A percentile compares a stretch with the other conserved stretches of the same genome.
phyloP scores from a whole-genome alignment of 2,797 vertebrate species.

The Ceryle rudis region DNA sequence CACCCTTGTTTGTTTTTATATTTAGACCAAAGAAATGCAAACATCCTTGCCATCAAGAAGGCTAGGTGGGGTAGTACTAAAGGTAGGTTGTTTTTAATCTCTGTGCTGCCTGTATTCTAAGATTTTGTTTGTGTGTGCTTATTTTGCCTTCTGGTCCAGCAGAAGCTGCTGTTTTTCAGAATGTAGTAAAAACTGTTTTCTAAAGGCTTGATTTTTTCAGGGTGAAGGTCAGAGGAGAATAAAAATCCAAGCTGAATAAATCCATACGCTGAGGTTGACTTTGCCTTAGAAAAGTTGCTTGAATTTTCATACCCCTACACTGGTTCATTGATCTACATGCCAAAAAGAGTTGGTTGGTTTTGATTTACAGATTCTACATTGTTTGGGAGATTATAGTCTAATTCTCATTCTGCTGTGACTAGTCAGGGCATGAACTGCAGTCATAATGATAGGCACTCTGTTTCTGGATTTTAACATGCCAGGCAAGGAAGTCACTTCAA shows the following conservation, averaged over 20 bases:
- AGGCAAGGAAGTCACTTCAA: conserved; percentile 61
- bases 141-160: not conserved
- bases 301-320: not conserved
- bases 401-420: conserved; percentile 49
- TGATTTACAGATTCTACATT: conserved; percentile 62
- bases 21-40: conserved; percentile 41
- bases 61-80: not conserved
- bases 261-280: not conserved
- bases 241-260: conserved; percentile 1
- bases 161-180: not conserved
- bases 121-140: not conserved
- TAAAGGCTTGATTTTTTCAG: not conserved
- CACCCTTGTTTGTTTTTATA: not conserved
- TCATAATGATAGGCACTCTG: conserved; percentile 20
- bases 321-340: conserved; percentile 16
- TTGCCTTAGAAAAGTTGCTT: conserved; percentile 1
- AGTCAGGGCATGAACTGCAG: conserved; percentile 56
- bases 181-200: not conserved
- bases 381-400: conserved; percentile 58
- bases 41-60: conserved; percentile 14
- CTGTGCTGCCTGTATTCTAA: not conserved
- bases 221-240: not conserved
- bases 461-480: conserved; percentile 52
- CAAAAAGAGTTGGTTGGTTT: conserved; percentile 37
- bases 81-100: conserved; percentile 22